Percentiles rank a stretch among this genome's conserved stretches.
These are phyloP conservation scores for Carcinoscorpius rotundicauda DNA, from an alignment of 1,140 invertebrate genomes.

Conservation along the genomic window DNA sequence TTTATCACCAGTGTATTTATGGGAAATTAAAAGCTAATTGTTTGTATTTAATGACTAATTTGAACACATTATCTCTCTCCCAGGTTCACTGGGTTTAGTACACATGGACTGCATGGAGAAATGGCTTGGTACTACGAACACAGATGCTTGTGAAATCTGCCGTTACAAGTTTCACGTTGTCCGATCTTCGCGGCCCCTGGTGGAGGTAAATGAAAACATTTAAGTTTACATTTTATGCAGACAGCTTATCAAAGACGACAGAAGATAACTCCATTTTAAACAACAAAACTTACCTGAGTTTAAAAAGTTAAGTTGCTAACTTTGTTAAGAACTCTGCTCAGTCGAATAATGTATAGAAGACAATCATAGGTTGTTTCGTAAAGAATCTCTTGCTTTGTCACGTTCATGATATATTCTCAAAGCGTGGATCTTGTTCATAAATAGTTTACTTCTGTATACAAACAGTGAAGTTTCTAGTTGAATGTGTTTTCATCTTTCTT, in stretches of 20 bases:
- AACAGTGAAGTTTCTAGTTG: too few relatives aligned
- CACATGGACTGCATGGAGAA: conserved; percentile 52
- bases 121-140: conserved; percentile 47
- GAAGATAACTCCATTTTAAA: not conserved
- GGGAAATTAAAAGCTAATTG: too few relatives aligned
- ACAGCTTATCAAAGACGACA: too few relatives aligned
- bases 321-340: too few relatives aligned
- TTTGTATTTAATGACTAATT: not conserved
- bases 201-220: conserved; percentile 28
- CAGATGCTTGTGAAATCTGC: conserved; percentile 45
- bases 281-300: conserved; percentile 24
- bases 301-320: not conserved
- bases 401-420: too few relatives aligned
- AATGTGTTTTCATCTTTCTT: too few relatives aligned
- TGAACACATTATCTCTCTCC: conserved; percentile 8
- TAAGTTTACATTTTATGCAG: not conserved
- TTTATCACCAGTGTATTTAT: too few relatives aligned
- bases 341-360: too few relatives aligned
- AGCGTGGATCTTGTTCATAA: too few relatives aligned
- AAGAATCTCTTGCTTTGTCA: too few relatives aligned
- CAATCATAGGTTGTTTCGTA: too few relatives aligned
- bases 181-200: conserved; percentile 30
- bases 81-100: conserved; percentile 50
- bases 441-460: too few relatives aligned
- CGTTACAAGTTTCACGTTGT: conserved; percentile 37